A percentile compares a stretch with the other conserved stretches of the same genome.
These are phyloP conservation scores for Tipula helvola DNA, from an alignment of 2,888 invertebrate genomes.

Conservation along the genomic window DNA sequence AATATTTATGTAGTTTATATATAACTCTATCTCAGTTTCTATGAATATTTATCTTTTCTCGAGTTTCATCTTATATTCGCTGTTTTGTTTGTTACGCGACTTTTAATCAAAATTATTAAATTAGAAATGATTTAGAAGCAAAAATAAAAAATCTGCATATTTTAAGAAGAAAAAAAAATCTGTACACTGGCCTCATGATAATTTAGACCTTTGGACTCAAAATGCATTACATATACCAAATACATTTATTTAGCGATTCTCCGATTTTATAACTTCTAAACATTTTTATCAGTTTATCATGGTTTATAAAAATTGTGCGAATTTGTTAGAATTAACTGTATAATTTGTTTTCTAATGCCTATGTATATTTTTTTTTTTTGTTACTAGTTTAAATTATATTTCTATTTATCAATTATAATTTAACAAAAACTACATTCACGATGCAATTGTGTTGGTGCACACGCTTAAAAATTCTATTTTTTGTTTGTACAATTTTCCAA, in stretches of 20 bases:
- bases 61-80: background rate
- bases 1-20: background rate
- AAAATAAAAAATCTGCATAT: background rate
- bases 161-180: background rate
- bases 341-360: background rate
- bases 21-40: background rate
- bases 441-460: background rate
- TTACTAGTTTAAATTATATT: background rate
- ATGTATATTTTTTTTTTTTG: background rate
- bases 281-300: background rate
- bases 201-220: background rate
- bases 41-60: background rate
- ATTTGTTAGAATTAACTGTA: background rate
- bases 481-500: background rate
- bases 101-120: background rate
- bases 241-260: background rate
- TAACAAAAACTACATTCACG: background rate
- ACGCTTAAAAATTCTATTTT: background rate
- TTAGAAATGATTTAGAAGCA: background rate
- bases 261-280: background rate
- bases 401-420: background rate
- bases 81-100: background rate
- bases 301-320: background rate
- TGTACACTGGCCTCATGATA: background rate
- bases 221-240: background rate